Conservation (phyloP, 2,888 invertebrate species). For the Limnephilus marmoratus region DNA sequence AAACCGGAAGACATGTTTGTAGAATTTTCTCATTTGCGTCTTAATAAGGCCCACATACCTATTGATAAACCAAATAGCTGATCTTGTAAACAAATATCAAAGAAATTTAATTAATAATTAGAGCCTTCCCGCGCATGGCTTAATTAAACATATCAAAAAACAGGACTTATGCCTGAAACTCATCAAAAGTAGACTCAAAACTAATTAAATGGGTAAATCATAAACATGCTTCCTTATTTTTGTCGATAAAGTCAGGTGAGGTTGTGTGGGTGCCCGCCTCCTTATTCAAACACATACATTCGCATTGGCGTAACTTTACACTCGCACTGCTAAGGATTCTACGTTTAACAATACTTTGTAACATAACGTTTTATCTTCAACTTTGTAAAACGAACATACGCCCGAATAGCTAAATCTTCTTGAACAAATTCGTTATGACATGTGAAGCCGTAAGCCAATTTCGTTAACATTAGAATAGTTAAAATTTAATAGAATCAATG, state of each 20-base stretch:
- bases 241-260: slow-evolving; percentile 53
- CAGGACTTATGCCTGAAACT: slow-evolving; percentile 65
- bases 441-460: background rate
- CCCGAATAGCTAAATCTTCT: background rate
- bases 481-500: background rate
- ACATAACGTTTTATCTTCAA: slow-evolving; percentile 36
- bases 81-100: slow-evolving; percentile 54
- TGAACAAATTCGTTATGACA: background rate
- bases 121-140: slow-evolving; percentile 60
- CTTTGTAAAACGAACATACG: slow-evolving; percentile 3
- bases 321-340: background rate
- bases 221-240: slow-evolving; percentile 56
- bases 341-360: slow-evolving; percentile 25
- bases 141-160: slow-evolving; percentile 66
- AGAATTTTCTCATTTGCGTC: slow-evolving; percentile 2
- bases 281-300: background rate
- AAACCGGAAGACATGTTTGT: slow-evolving; percentile 14
- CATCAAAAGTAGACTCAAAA: slow-evolving; percentile 64
- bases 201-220: slow-evolving; percentile 63
- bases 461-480: background rate
- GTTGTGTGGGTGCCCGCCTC: background rate
- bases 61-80: slow-evolving; percentile 32
- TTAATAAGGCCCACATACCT: slow-evolving; percentile 2
- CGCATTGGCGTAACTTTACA: background rate
- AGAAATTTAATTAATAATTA: slow-evolving; percentile 65